These are phyloP conservation scores for Hyperoplus lanceolatus DNA, from an alignment of 2,797 vertebrate genomes.

Conservation along the genomic window DNA sequence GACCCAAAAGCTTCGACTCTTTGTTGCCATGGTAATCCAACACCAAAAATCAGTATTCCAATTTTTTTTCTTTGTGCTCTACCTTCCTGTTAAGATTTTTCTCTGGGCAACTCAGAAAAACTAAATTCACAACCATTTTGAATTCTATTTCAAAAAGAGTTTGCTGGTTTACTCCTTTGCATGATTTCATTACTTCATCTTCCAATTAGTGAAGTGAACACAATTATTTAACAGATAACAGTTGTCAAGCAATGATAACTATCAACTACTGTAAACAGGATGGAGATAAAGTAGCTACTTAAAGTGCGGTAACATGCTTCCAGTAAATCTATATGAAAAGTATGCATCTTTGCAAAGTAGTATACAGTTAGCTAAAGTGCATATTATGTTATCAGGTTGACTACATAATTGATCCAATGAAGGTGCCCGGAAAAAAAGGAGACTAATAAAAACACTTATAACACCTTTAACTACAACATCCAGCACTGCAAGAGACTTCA, in stretches of 20 bases:
- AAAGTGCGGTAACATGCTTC: neutral
- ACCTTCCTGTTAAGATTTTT: neutral
- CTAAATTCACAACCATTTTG: neutral
- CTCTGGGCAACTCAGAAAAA: neutral
- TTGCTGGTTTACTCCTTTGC: neutral
- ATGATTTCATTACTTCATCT: neutral
- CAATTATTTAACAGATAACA: neutral
- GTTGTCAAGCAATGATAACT: neutral
- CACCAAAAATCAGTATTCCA: conserved; percentile 12
- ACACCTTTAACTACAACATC: neutral
- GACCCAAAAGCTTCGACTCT: conserved; percentile 29
- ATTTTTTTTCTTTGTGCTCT: neutral
- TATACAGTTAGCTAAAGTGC: neutral
- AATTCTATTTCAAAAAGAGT: neutral
- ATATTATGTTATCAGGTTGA: neutral
- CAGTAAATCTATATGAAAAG: neutral
- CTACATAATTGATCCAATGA: neutral
- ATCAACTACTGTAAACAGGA: neutral
- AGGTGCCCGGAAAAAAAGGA: neutral
- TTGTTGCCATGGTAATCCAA: conserved; percentile 44
- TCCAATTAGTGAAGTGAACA: neutral
- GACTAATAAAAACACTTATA: too few species aligned
- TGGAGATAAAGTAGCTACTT: neutral
- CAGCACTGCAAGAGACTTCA: neutral
- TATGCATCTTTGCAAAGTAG: neutral